phyloP scores from a whole-genome alignment of 1,140 invertebrate species.

The Bathynomus jamesi region DNA sequence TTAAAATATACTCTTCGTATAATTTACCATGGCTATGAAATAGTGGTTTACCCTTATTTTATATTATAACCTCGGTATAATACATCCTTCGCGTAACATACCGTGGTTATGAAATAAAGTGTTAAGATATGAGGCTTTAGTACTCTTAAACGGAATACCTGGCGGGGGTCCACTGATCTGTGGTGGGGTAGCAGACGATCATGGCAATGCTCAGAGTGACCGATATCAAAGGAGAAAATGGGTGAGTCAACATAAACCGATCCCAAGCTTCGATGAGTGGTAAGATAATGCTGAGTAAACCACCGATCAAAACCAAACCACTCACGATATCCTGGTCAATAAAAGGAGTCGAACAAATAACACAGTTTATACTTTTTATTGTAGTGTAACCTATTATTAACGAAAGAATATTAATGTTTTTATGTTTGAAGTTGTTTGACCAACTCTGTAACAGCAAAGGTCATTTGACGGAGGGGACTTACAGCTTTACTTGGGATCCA shows the following conservation, averaged over 20 bases:
- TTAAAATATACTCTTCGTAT: too few relatives aligned
- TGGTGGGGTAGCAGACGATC: conserved; percentile 55
- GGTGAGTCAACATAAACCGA: conserved; percentile 58
- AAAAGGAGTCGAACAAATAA: too few relatives aligned
- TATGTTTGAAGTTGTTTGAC: conserved; percentile 33
- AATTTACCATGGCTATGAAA: too few relatives aligned
- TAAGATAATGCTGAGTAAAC: conserved; percentile 60
- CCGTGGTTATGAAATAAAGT: too few relatives aligned
- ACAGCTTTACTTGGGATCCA: too few relatives aligned
- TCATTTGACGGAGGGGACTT: too few relatives aligned
- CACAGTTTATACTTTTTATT: conserved; percentile 8
- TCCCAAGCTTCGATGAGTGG: conserved; percentile 66
- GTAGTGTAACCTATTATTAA: too few relatives aligned
- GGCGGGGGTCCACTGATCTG: conserved; percentile 71
- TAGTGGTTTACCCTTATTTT: too few relatives aligned
- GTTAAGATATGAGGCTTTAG: conserved; percentile 51
- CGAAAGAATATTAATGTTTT: conserved; percentile 32
- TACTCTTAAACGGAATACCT: conserved; percentile 48
- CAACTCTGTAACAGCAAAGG: background rate
- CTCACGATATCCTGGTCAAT: conserved; percentile 65
- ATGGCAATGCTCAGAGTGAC: conserved; percentile 55
- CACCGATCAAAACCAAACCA: conserved; percentile 58
- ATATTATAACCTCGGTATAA: too few relatives aligned
- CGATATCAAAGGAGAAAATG: conserved; percentile 57
- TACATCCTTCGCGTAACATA: too few relatives aligned